Conservation (phyloP, 2,888 invertebrate genomes). For the Hypomecis punctinalis region DNA sequence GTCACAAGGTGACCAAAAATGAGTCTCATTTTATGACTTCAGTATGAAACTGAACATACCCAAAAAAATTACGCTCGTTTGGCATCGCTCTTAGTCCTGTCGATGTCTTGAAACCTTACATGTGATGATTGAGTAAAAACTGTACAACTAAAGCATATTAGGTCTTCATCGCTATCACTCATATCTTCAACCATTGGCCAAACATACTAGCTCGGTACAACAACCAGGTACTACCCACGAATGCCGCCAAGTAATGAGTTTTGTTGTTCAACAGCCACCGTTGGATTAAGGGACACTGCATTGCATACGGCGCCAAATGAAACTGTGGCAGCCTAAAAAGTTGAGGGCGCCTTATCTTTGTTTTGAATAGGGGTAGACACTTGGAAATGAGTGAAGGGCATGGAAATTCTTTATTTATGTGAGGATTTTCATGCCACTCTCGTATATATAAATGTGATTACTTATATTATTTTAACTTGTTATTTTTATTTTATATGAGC, state of each 20-base stretch:
- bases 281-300: slow-evolving; percentile 72
- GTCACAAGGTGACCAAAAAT: too few species aligned
- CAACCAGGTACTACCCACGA: slow-evolving; percentile 73
- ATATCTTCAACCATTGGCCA: slow-evolving; percentile 44
- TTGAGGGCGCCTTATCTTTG: not conserved
- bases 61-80: too few species aligned
- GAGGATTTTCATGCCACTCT: too few species aligned
- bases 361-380: not conserved
- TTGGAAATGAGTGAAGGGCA: too few species aligned
- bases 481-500: too few species aligned
- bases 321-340: slow-evolving; percentile 5
- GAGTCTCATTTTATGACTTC: too few species aligned
- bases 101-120: too few species aligned
- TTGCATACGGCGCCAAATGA: slow-evolving; percentile 55
- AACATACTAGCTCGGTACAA: slow-evolving; percentile 64
- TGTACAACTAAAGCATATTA: not conserved
- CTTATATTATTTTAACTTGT: too few species aligned
- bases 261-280: slow-evolving; percentile 77
- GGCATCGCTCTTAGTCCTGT: too few species aligned
- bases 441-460: too few species aligned
- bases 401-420: too few species aligned
- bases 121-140: not conserved
- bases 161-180: slow-evolving; percentile 37
- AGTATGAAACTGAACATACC: too few species aligned
- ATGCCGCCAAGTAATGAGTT: slow-evolving; percentile 79